phyloP scores from a whole-genome alignment of 2,888 invertebrate genomes.

The Calephelis perditalis region DNA sequence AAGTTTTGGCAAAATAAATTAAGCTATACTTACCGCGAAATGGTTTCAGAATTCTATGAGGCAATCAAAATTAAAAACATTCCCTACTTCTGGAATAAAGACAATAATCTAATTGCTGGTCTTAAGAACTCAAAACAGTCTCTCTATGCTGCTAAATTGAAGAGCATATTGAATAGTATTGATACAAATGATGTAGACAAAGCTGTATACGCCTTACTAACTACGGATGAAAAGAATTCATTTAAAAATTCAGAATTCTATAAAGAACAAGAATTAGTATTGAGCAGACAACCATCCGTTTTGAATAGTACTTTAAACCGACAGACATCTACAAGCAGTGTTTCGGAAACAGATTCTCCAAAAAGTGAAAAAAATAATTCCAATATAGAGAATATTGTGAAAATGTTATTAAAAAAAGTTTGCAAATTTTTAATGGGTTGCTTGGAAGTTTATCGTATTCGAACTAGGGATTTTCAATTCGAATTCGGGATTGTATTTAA shows the following conservation, averaged over 20 bases:
- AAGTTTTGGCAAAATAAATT: conserved; percentile 54
- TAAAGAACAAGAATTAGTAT: conserved; percentile 17
- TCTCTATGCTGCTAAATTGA: conserved; percentile 51
- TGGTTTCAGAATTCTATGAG: conserved; percentile 50
- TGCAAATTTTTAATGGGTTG: too few species aligned
- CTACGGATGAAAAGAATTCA: conserved; percentile 41
- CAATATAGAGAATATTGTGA: conserved; percentile 28
- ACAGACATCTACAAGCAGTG: not conserved
- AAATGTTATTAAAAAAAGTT: conserved; percentile 36
- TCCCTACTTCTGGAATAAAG: conserved; percentile 56
- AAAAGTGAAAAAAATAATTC: conserved; percentile 5
- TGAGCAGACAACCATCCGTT: not conserved
- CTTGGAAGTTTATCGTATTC: too few species aligned
- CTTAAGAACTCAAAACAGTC: conserved; percentile 45
- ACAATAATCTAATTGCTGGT: conserved; percentile 52
- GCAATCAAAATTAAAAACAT: conserved; percentile 48
- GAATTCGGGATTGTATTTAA: too few species aligned
- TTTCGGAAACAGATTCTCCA: conserved; percentile 12
- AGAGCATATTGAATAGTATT: conserved; percentile 52
- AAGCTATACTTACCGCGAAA: conserved; percentile 46
- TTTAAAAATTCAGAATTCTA: conserved; percentile 53
- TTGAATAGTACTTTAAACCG: not conserved
- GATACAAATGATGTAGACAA: conserved; percentile 49
- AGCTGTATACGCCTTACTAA: conserved; percentile 42
- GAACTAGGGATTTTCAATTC: too few species aligned